phyloP scores from a whole-genome alignment of 2,888 invertebrate genomes.

The Zygogramma bicolorata region DNA sequence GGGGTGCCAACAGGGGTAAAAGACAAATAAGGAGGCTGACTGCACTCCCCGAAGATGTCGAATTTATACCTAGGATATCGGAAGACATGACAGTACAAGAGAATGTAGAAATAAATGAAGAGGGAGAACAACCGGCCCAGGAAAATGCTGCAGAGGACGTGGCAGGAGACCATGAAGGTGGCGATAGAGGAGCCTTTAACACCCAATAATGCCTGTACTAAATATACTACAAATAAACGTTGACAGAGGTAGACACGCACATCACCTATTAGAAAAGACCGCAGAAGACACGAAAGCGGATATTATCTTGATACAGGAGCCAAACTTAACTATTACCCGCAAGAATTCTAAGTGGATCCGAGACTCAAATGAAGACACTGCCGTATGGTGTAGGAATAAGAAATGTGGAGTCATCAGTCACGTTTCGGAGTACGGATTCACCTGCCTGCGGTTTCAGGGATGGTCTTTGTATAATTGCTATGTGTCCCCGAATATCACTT shows the following conservation, averaged over 20 bases:
- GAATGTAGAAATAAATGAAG: too few species aligned
- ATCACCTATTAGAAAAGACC: neutral
- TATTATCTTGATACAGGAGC: neutral
- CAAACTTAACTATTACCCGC: neutral
- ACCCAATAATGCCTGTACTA: neutral
- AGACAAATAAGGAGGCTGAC: neutral
- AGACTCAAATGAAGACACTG: neutral
- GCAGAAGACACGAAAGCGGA: neutral
- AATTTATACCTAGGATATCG: neutral
- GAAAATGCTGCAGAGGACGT: too few species aligned
- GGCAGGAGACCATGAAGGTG: too few species aligned
- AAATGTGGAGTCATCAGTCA: neutral
- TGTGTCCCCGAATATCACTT: neutral
- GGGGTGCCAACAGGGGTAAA: neutral
- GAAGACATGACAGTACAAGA: too few species aligned
- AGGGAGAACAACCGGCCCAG: too few species aligned
- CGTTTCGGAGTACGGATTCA: neutral
- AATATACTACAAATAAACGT: neutral
- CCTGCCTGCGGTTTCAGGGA: neutral
- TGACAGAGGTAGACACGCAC: too few species aligned
- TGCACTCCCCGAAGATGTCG: neutral
- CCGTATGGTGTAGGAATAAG: neutral
- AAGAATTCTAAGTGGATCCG: neutral
- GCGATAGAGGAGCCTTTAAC: too few species aligned
- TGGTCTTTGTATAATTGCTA: neutral